Evolutionary conservation across 2,888 invertebrate species (phyloP), one percentile per base, ranked within the genome.

Genomic region (Polydrusus tereticollis): DNA sequence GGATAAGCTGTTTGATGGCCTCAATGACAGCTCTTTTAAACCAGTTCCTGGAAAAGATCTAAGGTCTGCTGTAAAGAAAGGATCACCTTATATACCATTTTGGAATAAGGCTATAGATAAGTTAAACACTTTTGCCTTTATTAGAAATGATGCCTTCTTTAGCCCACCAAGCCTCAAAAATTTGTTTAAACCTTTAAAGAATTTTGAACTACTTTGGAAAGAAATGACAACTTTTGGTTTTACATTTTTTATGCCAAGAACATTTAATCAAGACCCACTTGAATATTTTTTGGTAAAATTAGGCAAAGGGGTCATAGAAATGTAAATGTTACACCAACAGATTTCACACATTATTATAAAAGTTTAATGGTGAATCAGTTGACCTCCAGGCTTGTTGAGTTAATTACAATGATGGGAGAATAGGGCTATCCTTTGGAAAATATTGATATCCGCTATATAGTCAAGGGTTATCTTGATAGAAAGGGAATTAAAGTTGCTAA

Each of bases 391-490:
- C 62, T 45, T 2, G 45, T 47, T 62, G 62, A 8, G 62, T 47
- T 3, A 62, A 62, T 16, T 45, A 26, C 18, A 45, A 62, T 14
- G 62, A 62, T 45, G 62, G 82, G 83, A 82, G 5, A 84, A 83
- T 0, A 83, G 79, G 38, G 16, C 16, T 43, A 18, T 43, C 18
- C 43, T 18, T 18, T 43, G 43, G 43, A 43, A 8, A 16, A 43
- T 18, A 3, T 43, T 6, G 16, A 16, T 43, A 4, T 43, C 18
- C 43, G 43, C 18, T 43, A 43, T 18, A 10, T n/a, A n/a, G 43
- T 43, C 18, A 18, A 43, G 18, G 43, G 43, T 6, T 43, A 43
- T n/a, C n/a, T 38, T 1, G 38, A 38, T n/a, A 38, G 38, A 38
- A 38, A n/a, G n/a, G 38, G 38, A 12, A 16, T 58, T 18, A 43